Percentiles rank a stretch among this genome's conserved stretches.
phyloP scores from a whole-genome alignment of 2,888 invertebrate species.

The Plebejus melissa region DNA sequence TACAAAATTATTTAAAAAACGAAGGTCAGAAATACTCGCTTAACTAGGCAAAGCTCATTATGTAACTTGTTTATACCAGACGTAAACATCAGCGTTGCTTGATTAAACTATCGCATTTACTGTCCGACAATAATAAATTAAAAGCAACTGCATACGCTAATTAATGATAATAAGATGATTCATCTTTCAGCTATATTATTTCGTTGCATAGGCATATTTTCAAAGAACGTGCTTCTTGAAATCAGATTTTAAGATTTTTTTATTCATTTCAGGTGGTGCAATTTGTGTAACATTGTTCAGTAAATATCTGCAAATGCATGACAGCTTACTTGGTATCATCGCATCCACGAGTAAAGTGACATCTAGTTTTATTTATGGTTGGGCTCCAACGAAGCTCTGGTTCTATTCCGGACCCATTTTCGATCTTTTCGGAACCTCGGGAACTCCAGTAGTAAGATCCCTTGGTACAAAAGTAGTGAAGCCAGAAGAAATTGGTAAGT shows the following conservation, averaged over 20 bases:
- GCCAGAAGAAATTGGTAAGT: conserved; percentile 70
- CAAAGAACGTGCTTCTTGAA: neutral
- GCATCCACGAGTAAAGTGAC: conserved; percentile 68
- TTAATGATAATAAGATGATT: neutral
- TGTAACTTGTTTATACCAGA: conserved; percentile 11
- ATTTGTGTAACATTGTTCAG: conserved; percentile 68
- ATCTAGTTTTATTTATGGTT: conserved; percentile 62
- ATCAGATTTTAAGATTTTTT: neutral
- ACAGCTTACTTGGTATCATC: conserved; percentile 65
- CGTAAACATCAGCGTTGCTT: neutral
- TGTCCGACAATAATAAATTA: neutral
- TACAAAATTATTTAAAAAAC: conserved; percentile 13
- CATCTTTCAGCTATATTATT: too few species aligned
- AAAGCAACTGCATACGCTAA: neutral
- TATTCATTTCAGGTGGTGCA: conserved; percentile 56
- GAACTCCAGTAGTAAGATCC: conserved; percentile 75
- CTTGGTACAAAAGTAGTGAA: conserved; percentile 78
- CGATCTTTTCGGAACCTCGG: conserved; percentile 74
- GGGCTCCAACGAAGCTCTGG: conserved; percentile 63
- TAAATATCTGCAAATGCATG: conserved; percentile 66
- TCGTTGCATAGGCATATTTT: too few species aligned
- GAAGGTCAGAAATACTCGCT: conserved; percentile 17
- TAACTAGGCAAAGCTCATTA: conserved; percentile 10
- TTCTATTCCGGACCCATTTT: conserved; percentile 66
- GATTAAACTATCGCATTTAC: neutral